Conservation (phyloP, 1,140 invertebrate genomes). For the Magallana gigas region DNA sequence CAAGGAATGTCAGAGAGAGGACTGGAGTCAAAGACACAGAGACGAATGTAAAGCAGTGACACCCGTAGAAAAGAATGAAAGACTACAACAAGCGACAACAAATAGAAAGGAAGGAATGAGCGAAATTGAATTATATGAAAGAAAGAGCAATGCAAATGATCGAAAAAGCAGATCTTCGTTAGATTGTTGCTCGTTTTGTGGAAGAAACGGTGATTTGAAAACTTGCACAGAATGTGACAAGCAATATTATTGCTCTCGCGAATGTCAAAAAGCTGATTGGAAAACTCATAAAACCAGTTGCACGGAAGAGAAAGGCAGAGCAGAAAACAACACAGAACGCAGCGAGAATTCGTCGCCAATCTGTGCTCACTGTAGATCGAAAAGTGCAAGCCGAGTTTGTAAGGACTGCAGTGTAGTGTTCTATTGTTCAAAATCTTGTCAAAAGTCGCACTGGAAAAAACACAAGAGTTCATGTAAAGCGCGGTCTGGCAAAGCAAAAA, state of each 20-base stretch:
- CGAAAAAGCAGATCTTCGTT: background rate
- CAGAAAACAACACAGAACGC: background rate
- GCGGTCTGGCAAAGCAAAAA: background rate
- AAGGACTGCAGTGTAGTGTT: background rate
- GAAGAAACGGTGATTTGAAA: background rate
- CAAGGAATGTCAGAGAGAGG: background rate
- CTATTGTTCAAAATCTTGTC: background rate
- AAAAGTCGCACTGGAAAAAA: background rate
- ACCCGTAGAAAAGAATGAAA: too few species aligned
- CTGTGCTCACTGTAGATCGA: background rate
- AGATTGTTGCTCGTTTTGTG: background rate
- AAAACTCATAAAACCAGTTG: background rate
- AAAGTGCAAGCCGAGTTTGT: background rate
- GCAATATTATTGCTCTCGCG: background rate
- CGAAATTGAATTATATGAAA: background rate
- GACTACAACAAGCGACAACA: too few species aligned
- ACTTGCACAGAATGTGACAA: background rate
- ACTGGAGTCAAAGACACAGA: background rate
- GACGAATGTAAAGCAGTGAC: background rate
- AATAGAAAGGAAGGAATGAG: too few species aligned
- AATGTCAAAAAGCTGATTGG: constrained; percentile 12
- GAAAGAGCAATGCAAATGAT: background rate
- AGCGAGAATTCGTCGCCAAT: background rate
- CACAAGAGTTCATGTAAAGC: background rate
- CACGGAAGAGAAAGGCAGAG: background rate